Conservation (phyloP, 2,888 invertebrate species). For the Macrophya alboannulata region DNA sequence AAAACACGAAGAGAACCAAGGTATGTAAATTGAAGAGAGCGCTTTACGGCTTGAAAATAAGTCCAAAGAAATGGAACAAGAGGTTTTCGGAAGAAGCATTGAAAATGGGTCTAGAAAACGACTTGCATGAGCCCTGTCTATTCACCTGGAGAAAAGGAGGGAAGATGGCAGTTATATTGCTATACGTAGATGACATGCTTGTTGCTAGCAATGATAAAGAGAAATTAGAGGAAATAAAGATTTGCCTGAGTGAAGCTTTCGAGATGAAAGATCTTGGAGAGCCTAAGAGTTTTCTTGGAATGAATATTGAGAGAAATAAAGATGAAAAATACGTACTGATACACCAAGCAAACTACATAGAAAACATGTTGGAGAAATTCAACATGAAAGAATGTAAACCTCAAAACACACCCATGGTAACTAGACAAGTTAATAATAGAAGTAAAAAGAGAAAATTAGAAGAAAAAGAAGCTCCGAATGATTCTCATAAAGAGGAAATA, state of each 20-base stretch:
- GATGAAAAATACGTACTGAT: not conserved
- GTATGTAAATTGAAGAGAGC: slow-evolving; percentile 62
- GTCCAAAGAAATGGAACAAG: slow-evolving; percentile 63
- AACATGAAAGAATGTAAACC: not conserved
- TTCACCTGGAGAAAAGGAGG: slow-evolving; percentile 60
- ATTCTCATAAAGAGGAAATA: slow-evolving; percentile 1
- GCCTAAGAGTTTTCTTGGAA: not conserved
- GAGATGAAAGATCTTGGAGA: slow-evolving; percentile 21
- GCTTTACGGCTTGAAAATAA: slow-evolving; percentile 63
- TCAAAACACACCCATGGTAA: slow-evolving; percentile 59
- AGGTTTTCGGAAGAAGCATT: slow-evolving; percentile 62
- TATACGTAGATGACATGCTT: slow-evolving; percentile 54
- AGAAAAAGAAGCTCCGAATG: slow-evolving; percentile 6
- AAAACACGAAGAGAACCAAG: slow-evolving; percentile 51
- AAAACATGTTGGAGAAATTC: slow-evolving; percentile 23
- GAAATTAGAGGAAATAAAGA: not conserved
- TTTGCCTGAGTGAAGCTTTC: not conserved
- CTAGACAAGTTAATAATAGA: slow-evolving; percentile 57
- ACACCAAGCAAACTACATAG: slow-evolving; percentile 7
- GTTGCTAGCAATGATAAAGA: slow-evolving; percentile 6
- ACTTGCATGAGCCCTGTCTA: slow-evolving; percentile 50
- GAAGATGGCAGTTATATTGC: slow-evolving; percentile 54
- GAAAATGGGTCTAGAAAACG: slow-evolving; percentile 62
- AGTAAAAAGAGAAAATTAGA: slow-evolving; percentile 45
- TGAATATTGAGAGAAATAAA: not conserved